Base-by-base conservation (phyloP, 2,888 invertebrate genomes). In the Perdita meconis region DNA sequence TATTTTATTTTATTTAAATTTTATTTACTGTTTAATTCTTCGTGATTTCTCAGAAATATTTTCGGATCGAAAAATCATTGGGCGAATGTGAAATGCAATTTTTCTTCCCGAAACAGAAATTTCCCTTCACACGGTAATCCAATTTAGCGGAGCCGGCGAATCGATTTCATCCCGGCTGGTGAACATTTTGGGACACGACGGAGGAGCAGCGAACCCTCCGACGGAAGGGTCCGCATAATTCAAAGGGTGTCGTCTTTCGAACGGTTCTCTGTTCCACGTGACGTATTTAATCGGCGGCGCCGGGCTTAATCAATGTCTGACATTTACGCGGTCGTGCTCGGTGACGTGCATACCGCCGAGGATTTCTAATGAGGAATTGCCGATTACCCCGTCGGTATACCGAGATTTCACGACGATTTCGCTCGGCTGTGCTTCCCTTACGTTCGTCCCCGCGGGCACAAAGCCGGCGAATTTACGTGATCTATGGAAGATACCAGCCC, bases 231-330 rank as follows among this genome's bases (percentile, higher is more conserved):
- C 66, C 40, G 66, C 67, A 81, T 84, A 83, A 84, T 85, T 84
- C 81, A 83, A 77, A 50, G 69, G 83, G 67, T 44, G 68, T 64
- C 78, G 76, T 74, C 75, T 72, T 68, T 69, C 63, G 69, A 40
- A 55, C 30, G 22, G 13, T 22, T 53, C 66, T 44, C 55, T 72
- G 60, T 77, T 72, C 70, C 59, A 19, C 51, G 68, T 53, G 81
- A 78, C 67, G 81, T 64, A 79, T 81, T 85, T 84, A 85, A 85
- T 84, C 72, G 84, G 64, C 24, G 73, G 55, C 55, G 60, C 69
- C 63, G 66, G 42, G 63, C 73, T 85, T 85, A 85, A 85, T 85
- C 85, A 85, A 85, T 83, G 84, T 81, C 83, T 83, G 79, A 72
- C 75, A 83, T 77, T 83, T 81, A 73, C 61, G 67, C 67, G 70